Evolutionary conservation across 2,888 invertebrate species (phyloP), one percentile per base, ranked within the genome.

Genomic region (Ditylenchus weischeri): DNA sequence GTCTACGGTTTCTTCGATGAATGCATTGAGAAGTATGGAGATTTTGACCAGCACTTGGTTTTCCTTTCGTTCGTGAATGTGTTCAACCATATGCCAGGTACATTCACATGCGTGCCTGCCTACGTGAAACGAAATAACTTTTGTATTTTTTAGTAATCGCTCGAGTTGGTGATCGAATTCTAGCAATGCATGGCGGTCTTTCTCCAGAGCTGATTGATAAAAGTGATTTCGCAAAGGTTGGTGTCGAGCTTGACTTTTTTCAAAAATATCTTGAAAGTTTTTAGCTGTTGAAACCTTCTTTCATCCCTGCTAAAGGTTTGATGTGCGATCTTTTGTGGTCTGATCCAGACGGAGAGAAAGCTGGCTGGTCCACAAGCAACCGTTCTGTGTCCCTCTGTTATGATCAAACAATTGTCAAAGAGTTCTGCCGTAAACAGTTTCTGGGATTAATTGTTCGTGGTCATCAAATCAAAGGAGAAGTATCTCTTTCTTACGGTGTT

Each of bases 21-120:
- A 69, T 74, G 76, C 86, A 94, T 94, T 86, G 89, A 94, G 83
- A 89, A 96, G 49, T 79, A 72, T 67, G 70, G 15, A 6, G 36
- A 60, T 38, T 18, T 21, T 19, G 61, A 72, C 15, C 65, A 29
- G 7, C 23, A 69, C 23, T 64, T 60, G 18, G 66, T 79, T 48
- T 79, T 76, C 69, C 76, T 76, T 67, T 66, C 69, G 48, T 79
- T 77, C 69, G 76, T 78, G 54, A 70, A 73, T 63, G 76, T 76
- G 11, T 96, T 96, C 86, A 95, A 98, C 87, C 94, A 94, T 85
- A 88, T 96, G 86, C 96, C 96, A 47, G 29, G 29, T 93, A 96
- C 60, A 94, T 95, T 88, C 29, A 29, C 3, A 4, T 29, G 29
- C 29, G 5, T 29, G 29, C 29, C 5, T 29, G 5, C 29, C 29